These are phyloP conservation scores for Ophioninae sp. DNA, from an alignment of 2,888 invertebrate genomes.

Conservation along the genomic window DNA sequence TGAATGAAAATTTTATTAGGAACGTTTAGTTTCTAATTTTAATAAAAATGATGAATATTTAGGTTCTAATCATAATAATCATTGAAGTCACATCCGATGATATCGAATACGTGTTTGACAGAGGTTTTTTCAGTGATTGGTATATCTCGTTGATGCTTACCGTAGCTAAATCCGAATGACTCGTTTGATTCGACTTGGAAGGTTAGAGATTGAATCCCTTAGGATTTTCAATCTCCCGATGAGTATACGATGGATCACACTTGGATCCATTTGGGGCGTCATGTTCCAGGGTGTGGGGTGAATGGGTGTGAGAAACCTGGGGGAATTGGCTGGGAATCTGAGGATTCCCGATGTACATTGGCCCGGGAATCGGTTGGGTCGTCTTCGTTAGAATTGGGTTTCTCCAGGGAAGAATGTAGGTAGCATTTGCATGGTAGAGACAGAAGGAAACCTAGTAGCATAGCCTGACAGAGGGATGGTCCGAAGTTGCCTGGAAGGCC, in stretches of 20 bases:
- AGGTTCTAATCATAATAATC: no score
- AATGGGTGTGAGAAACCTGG: constrained; percentile 1
- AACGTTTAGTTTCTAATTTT: no score
- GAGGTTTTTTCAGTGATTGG: no score
- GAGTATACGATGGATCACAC: constrained; percentile 3
- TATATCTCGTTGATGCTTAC: no score
- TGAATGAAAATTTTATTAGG: no score
- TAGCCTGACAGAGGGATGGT: constrained; percentile 4
- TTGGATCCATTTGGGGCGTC: not conserved
- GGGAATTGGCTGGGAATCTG: constrained; percentile 18
- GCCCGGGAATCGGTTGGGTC: constrained; percentile 10
- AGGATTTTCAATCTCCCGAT: constrained; percentile 3
- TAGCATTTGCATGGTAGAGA: constrained; percentile 41
- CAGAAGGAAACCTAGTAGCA: constrained; percentile 1
- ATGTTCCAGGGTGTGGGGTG: not conserved
- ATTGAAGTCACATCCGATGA: no score
- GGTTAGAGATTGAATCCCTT: not conserved
- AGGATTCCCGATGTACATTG: constrained; percentile 15
- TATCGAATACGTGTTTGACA: no score
- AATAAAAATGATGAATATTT: no score
- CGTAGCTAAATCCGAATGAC: not conserved
- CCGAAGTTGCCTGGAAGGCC: constrained; percentile 31
- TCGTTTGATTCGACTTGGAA: not conserved
- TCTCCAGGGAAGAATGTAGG: constrained; percentile 38
- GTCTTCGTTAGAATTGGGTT: constrained; percentile 22